phyloP scores from a whole-genome alignment of 2,888 invertebrate species.

The Isoperla grammatica region DNA sequence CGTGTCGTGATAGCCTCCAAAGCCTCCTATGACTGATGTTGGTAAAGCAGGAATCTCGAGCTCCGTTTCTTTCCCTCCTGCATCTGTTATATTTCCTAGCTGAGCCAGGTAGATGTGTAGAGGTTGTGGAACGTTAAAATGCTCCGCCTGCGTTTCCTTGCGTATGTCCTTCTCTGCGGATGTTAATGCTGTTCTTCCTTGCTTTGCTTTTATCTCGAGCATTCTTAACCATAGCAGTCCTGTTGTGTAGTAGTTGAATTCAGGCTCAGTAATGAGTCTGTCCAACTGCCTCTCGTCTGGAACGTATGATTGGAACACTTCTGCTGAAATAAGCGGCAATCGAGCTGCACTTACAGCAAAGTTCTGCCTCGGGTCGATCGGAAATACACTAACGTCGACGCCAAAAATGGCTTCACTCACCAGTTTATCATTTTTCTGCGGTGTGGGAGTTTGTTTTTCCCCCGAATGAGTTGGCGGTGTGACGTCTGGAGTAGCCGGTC shows the following conservation, averaged over 20 bases:
- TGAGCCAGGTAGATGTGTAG: slow-evolving; percentile 3
- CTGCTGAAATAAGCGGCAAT: background rate
- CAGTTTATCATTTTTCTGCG: slow-evolving; percentile 15
- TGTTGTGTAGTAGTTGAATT: slow-evolving; percentile 5
- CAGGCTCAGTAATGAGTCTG: background rate
- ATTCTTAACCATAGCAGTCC: background rate
- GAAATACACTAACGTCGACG: slow-evolving; percentile 7
- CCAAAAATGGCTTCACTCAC: slow-evolving; percentile 17
- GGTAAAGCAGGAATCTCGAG: slow-evolving; percentile 14
- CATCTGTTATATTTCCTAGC: slow-evolving; percentile 5
- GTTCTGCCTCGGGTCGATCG: background rate
- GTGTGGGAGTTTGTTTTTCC: slow-evolving; percentile 2
- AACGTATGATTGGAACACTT: slow-evolving; percentile 1
- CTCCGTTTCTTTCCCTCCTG: slow-evolving; percentile 11
- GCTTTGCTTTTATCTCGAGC: slow-evolving; percentile 15
- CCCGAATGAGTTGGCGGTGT: background rate
- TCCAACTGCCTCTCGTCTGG: slow-evolving; percentile 15
- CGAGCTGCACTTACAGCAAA: slow-evolving; percentile 2
- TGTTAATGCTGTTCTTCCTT: background rate
- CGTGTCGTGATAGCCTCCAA: slow-evolving; percentile 9
- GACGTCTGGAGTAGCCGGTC: background rate
- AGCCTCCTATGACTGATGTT: background rate
- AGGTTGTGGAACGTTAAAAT: slow-evolving; percentile 19
- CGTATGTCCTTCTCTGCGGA: slow-evolving; percentile 15
- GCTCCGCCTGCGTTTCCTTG: slow-evolving; percentile 1